phyloP scores from a whole-genome alignment of 2,113 vertebrate genomes.

The human region DNA sequence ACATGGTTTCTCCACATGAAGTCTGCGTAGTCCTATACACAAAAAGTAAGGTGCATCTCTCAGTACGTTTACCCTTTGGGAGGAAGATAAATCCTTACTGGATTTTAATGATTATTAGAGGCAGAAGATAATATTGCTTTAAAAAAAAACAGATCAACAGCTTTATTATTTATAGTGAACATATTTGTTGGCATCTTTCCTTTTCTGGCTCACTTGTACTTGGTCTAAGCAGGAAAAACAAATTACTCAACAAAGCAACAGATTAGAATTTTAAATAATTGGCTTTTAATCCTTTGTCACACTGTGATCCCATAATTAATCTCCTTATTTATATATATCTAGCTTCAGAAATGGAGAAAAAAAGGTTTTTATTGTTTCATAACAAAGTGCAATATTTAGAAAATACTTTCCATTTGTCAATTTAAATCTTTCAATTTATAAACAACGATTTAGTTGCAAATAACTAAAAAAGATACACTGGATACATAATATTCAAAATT shows the following conservation, averaged over 20 bases:
- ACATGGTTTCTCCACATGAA: slow-evolving; percentile 17
- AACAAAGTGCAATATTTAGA: neutral
- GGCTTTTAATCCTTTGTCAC: neutral
- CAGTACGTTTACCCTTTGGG: neutral
- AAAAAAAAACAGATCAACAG: slow-evolving; percentile 16
- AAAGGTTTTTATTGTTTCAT: neutral
- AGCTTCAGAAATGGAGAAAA: slow-evolving; percentile 2
- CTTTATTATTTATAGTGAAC: neutral
- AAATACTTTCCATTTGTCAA: slow-evolving; percentile 35
- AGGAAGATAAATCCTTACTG: slow-evolving; percentile 1
- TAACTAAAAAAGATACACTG: neutral
- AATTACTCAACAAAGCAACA: slow-evolving; percentile 10
- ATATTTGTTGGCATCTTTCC: neutral
- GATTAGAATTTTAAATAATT: slow-evolving; percentile 22
- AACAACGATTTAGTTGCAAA: slow-evolving; percentile 29
- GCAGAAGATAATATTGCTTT: slow-evolving; percentile 14
- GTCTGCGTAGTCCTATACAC: neutral
- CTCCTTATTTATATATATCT: neutral
- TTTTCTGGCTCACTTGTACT: slow-evolving; percentile 39
- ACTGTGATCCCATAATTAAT: neutral
- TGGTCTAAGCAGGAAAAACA: slow-evolving; percentile 38
- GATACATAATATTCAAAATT: neutral
- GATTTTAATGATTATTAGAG: slow-evolving; percentile 35
- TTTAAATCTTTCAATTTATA: slow-evolving; percentile 9
- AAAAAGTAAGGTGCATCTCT: neutral